Evolutionary conservation across 1,140 invertebrate species (phyloP).

Genomic region (Ceratoteleas bidentatus): DNA sequence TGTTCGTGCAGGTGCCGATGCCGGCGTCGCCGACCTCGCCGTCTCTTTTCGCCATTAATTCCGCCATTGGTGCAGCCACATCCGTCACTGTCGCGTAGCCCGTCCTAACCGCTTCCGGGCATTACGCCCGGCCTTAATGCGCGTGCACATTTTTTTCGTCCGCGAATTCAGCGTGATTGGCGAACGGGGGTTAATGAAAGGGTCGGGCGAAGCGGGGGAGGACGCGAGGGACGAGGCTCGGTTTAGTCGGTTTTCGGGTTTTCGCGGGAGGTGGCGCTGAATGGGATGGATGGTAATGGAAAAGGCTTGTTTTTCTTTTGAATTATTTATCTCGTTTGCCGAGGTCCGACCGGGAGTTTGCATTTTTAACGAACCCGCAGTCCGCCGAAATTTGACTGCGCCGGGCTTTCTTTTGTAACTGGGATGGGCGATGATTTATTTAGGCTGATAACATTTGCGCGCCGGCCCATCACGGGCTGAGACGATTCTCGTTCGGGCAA

Average conservation of each 20-base stretch:
- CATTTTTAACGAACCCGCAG: conserved; percentile 43
- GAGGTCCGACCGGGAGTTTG: conserved; percentile 23
- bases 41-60: conserved; percentile 49
- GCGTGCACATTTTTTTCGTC: conserved; percentile 33
- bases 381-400: too few species aligned
- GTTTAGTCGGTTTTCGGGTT: too few species aligned
- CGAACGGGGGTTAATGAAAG: too few species aligned
- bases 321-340: conserved; percentile 47
- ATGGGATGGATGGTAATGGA: conserved; percentile 46
- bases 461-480: too few species aligned
- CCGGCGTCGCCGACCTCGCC: conserved; percentile 18
- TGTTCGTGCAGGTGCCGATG: conserved; percentile 41
- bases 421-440: too few species aligned
- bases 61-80: conserved; percentile 9
- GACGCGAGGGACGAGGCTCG: too few species aligned
- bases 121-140: conserved; percentile 35
- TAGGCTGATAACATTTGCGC: too few species aligned
- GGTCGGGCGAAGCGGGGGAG: too few species aligned
- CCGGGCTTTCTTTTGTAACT: too few species aligned
- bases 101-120: conserved; percentile 25
- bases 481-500: too few species aligned
- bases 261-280: too few species aligned
- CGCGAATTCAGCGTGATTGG: too few species aligned
- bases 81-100: neutral
- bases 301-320: conserved; percentile 55